Percentiles rank a stretch among this genome's conserved stretches.
These are phyloP conservation scores for Heteromurus nitidus DNA, from an alignment of 2,888 invertebrate genomes.

Conservation along the genomic window DNA sequence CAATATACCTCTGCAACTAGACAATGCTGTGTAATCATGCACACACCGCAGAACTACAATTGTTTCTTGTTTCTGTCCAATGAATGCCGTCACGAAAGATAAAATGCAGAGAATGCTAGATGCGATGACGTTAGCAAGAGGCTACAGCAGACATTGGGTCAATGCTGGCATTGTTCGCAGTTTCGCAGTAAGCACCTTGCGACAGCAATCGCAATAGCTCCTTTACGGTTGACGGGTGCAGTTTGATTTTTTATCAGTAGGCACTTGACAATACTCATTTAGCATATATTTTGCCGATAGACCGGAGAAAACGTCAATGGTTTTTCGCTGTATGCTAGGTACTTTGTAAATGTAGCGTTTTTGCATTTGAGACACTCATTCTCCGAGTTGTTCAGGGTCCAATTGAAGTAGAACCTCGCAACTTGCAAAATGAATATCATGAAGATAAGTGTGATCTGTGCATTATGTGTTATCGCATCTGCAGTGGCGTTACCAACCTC, in stretches of 20 bases:
- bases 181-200: neutral
- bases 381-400: neutral
- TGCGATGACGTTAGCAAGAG: slow-evolving; percentile 35
- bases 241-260: slow-evolving; percentile 44
- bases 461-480: neutral
- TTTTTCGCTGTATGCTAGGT: slow-evolving; percentile 45
- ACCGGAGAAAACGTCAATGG: slow-evolving; percentile 36
- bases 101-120: slow-evolving; percentile 1
- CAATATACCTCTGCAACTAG: too few species aligned
- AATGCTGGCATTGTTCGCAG: slow-evolving; percentile 42
- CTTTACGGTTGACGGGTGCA: slow-evolving; percentile 40
- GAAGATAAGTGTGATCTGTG: neutral
- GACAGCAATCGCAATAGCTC: too few species aligned
- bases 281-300: slow-evolving; percentile 39
- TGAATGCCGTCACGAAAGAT: neutral
- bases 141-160: slow-evolving; percentile 44
- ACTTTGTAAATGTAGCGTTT: neutral
- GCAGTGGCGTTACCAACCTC: slow-evolving; percentile 11
- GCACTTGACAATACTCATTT: slow-evolving; percentile 54
- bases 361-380: neutral
- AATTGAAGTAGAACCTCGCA: too few species aligned
- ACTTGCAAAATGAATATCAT: slow-evolving; percentile 21
- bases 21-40: too few species aligned
- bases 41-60: too few species aligned
- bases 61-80: neutral